A percentile compares a stretch with the other conserved stretches of the same genome.
Conservation (phyloP, 2,888 invertebrate genomes). For the Nasonovia ribisnigri region DNA sequence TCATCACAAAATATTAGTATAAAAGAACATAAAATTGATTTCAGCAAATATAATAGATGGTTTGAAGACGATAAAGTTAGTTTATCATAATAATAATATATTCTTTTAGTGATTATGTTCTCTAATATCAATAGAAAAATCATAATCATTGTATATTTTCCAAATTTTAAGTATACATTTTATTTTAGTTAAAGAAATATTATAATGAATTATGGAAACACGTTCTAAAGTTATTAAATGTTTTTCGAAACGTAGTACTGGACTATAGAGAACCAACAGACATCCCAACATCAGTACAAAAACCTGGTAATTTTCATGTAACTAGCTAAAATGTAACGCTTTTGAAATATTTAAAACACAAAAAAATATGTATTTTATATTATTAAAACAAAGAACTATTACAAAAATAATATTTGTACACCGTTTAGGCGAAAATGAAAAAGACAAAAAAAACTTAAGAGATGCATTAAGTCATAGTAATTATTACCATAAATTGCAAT, state of each 20-base stretch:
- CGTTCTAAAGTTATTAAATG: constrained; percentile 56
- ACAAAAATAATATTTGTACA: not conserved
- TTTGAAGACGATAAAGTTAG: constrained; percentile 63
- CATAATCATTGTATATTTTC: not conserved
- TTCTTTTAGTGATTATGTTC: not conserved
- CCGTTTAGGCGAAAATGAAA: constrained; percentile 54
- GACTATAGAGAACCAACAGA: constrained; percentile 60
- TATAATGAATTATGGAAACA: constrained; percentile 62
- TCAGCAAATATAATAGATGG: constrained; percentile 55
- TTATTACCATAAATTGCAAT: constrained; percentile 76
- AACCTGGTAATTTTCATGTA: constrained; percentile 18
- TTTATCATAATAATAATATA: not conserved
- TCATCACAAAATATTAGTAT: constrained; percentile 17
- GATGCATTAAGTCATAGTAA: constrained; percentile 67
- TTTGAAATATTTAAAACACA: not conserved
- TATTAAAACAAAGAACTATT: constrained; percentile 11
- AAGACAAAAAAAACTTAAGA: constrained; percentile 67
- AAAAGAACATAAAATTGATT: constrained; percentile 61
- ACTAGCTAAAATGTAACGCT: not conserved
- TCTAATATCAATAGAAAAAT: not conserved
- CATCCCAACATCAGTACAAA: constrained; percentile 42
- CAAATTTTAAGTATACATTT: not conserved
- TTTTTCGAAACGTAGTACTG: constrained; percentile 54
- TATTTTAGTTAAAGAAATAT: constrained; percentile 58
- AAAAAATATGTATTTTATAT: not conserved